phyloP scores from a whole-genome alignment of 2,888 invertebrate genomes.

The Julus scanicus region DNA sequence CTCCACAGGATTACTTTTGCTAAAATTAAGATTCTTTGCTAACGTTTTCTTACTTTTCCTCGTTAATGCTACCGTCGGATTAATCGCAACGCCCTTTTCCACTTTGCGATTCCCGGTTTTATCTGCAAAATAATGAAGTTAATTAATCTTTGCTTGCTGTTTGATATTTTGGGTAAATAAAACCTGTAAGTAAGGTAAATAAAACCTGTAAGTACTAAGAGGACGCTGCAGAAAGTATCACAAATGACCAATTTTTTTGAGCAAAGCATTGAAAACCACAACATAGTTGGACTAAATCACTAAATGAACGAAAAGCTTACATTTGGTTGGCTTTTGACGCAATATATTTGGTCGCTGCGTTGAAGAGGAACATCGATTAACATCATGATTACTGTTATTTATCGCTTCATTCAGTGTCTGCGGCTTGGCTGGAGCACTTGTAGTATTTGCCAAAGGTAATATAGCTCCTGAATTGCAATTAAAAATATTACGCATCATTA shows the following conservation, averaged over 20 bases:
- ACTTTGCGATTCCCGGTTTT: neutral
- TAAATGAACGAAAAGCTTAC: neutral
- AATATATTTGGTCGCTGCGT: neutral
- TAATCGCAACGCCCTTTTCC: too few species aligned
- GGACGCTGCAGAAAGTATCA: too few species aligned
- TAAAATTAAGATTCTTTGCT: neutral
- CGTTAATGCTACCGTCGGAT: neutral
- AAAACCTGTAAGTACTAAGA: too few species aligned
- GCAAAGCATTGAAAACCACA: too few species aligned
- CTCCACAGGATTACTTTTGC: neutral
- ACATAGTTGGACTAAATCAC: too few species aligned
- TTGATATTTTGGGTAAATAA: neutral
- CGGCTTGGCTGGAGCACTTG: neutral
- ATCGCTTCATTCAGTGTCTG: neutral
- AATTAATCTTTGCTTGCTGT: neutral
- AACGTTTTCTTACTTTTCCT: neutral
- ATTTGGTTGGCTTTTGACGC: neutral
- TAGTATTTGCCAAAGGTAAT: neutral
- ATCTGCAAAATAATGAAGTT: neutral
- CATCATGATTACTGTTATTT: neutral
- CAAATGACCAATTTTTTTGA: too few species aligned
- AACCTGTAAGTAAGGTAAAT: too few species aligned
- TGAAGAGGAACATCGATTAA: neutral
- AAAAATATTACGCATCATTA: too few species aligned
- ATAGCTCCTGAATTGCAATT: neutral